Evolutionary conservation across 2,888 invertebrate species (phyloP).

Genomic region (Agonopterix heracliana): DNA sequence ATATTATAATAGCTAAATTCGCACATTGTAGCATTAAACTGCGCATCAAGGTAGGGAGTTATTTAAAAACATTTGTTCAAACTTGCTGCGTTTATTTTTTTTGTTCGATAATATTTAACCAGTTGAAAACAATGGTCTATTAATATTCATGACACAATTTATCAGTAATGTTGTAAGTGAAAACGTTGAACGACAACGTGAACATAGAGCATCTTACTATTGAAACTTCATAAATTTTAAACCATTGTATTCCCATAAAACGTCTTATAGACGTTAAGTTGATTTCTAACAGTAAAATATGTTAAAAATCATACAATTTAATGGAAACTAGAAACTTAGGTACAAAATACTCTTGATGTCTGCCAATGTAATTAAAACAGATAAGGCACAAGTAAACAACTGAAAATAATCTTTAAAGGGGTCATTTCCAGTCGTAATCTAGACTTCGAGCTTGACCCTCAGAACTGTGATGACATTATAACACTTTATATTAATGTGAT

Average conservation of each 20-base stretch:
- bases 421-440: conserved; percentile 29
- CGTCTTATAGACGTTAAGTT: too few species aligned
- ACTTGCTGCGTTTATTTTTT: conserved; percentile 18
- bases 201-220: too few species aligned
- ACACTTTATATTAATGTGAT: conserved; percentile 6
- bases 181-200: too few species aligned
- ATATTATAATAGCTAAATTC: conserved; percentile 16
- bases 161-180: conserved; percentile 18
- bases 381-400: conserved; percentile 25
- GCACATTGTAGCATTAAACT: conserved; percentile 22
- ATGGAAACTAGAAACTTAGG: conserved; percentile 32
- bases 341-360: conserved; percentile 23
- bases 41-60: conserved; percentile 19
- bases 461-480: conserved; percentile 23
- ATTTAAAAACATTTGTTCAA: conserved; percentile 36
- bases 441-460: conserved; percentile 13
- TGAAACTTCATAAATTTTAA: too few species aligned
- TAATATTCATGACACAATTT: conserved; percentile 51
- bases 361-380: conserved; percentile 31
- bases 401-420: conserved; percentile 25
- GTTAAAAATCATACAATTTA: too few species aligned
- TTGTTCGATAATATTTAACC: conserved; percentile 32
- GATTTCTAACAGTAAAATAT: too few species aligned
- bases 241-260: too few species aligned
- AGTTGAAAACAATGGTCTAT: conserved; percentile 43